Conservation (phyloP, 2,888 invertebrate species). For the Colostygia pectinataria region DNA sequence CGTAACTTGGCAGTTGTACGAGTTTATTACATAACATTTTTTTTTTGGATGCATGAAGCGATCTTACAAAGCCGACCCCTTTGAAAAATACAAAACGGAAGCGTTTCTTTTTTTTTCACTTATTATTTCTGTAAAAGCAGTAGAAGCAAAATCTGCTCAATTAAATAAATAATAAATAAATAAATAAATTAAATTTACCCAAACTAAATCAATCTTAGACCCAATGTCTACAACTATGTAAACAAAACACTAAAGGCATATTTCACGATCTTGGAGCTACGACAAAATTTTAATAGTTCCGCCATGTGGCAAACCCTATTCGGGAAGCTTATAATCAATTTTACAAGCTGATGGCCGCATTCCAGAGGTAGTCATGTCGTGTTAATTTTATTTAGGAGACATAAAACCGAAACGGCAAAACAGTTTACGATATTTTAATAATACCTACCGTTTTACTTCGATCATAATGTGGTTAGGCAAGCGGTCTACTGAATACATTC, state of each 20-base stretch:
- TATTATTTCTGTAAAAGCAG: too few relatives aligned
- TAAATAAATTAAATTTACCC: neutral
- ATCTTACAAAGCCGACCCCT: too few relatives aligned
- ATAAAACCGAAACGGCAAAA: conserved; percentile 20
- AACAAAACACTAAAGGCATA: conserved; percentile 2
- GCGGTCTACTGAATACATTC: neutral
- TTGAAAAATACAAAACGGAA: too few relatives aligned
- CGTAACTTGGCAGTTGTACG: too few relatives aligned
- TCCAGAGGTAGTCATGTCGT: conserved; percentile 11
- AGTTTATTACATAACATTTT: too few relatives aligned
- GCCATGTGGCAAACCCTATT: neutral
- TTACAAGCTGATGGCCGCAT: conserved; percentile 5
- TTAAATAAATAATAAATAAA: too few relatives aligned
- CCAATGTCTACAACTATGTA: neutral
- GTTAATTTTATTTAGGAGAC: conserved; percentile 27
- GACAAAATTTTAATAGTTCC: conserved; percentile 18
- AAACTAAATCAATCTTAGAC: conserved; percentile 11
- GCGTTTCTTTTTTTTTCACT: too few relatives aligned
- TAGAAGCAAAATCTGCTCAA: too few relatives aligned
- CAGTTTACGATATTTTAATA: conserved; percentile 30
- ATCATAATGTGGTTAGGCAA: neutral
- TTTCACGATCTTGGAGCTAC: too few relatives aligned
- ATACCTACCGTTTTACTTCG: conserved; percentile 8
- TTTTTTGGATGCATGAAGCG: too few relatives aligned
- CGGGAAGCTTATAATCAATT: neutral